Evolutionary conservation across 1,140 invertebrate species (phyloP), one percentile per base, ranked within the genome.

Genomic region (Drosophila kurseongensis): DNA sequence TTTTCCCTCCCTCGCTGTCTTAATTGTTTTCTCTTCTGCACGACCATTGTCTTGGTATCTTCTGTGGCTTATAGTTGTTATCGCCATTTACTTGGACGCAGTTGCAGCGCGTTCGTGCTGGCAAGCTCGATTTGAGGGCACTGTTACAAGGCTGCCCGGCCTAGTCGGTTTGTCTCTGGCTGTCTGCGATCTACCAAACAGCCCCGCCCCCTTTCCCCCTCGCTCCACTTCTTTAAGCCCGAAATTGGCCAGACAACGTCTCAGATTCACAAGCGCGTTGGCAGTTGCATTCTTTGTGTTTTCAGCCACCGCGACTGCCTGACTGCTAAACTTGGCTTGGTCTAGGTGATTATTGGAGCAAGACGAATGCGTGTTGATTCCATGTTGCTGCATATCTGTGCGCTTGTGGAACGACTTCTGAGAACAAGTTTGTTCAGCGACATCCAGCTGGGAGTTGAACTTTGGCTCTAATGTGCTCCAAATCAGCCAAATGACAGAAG

Each of bases 101-200:
- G 48, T 47, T 78, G 75, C 62, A 75, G 61, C 69, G 71, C 62
- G 83, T 86, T 84, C 84, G 84, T 88, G 79, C 52, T 85, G 68
- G 67, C 71, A 57, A 86, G 59, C 67, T 16, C 58, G 62, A 77
- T 88, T 86, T 88, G 83, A 83, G 83, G 83, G 83, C 83, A 89
- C 79, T 88, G 84, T 88, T 88, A 88, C 83, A 88, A 88, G 83
- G 83, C 83, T 88, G 61, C 51, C 78, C 61, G 78, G 74, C 68
- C 76, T 62, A 48, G 61, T 67, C 71, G 52, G 36, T 58, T 40
- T 47, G 58, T 52, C 52, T 72, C 44, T 45, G 69, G 40, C 56
- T 47, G 58, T 52, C 52, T 72, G 54, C 51, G 58, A 75, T 73
- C 59, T 27, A 42, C 41, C n/a, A 42, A 3, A 10, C n/a, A n/a